phyloP scores from a whole-genome alignment of 2,888 invertebrate genomes.

The Drosophila mettleri region DNA sequence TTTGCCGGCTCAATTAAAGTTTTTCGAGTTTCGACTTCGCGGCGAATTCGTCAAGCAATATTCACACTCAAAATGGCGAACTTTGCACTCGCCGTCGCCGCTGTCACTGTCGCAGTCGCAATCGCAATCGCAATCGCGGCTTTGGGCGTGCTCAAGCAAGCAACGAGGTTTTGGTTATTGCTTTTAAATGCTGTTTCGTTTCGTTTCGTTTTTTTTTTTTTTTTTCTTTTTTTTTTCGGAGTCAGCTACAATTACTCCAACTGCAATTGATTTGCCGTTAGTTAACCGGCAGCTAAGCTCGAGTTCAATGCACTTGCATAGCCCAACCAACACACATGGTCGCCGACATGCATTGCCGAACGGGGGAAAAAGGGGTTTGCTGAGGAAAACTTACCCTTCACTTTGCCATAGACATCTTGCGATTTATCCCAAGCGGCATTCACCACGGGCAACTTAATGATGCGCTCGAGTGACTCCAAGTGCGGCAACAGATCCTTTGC shows the following conservation, averaged over 20 bases:
- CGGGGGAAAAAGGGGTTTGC: background rate
- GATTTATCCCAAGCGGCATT: conserved; percentile 87
- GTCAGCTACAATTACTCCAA: conserved; percentile 24
- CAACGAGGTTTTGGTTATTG: conserved; percentile 63
- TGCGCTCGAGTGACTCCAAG: conserved; percentile 87
- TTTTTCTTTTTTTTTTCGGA: conserved; percentile 21
- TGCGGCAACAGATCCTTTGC: conserved; percentile 84
- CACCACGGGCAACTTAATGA: conserved; percentile 87
- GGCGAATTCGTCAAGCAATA: conserved; percentile 59
- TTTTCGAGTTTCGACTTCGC: conserved; percentile 34
- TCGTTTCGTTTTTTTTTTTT: conserved; percentile 25
- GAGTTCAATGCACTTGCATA: conserved; percentile 64
- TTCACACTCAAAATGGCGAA: conserved; percentile 70
- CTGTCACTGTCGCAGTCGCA: background rate
- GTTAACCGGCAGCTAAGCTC: conserved; percentile 24
- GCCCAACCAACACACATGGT: conserved; percentile 36
- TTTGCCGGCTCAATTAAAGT: conserved; percentile 66
- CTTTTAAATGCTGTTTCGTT: conserved; percentile 35
- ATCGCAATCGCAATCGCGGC: conserved; percentile 3
- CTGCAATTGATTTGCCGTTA: conserved; percentile 63
- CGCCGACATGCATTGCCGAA: background rate
- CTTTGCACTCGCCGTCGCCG: conserved; percentile 54
- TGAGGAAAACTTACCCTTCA: conserved; percentile 85
- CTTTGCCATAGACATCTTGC: conserved; percentile 87
- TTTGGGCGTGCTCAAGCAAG: conserved; percentile 46